Base-by-base conservation (phyloP, 2,888 invertebrate species). In the Tipula unca region DNA sequence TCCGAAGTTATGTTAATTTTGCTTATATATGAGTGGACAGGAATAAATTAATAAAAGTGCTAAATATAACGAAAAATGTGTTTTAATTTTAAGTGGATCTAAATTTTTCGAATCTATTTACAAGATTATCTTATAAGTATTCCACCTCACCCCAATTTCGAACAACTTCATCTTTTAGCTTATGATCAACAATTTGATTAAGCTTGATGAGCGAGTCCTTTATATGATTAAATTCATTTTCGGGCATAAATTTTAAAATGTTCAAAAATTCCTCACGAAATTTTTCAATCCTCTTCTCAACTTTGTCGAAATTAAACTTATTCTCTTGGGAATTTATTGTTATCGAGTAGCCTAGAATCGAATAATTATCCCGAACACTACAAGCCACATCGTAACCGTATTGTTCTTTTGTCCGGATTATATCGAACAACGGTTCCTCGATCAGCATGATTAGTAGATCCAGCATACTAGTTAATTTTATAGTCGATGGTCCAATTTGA, bases 341-440 rank as follows among this genome's bases (percentile, higher is more conserved):
- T 84, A 98, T 92, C 0, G 95, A 93, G 90, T 95, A 95, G 8
- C 97, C 97, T 84, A 96, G 91, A 87, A 97, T 93, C 1, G 96
- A 96, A 88, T 93, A 94, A 0, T 95, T 96, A 88, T 95, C 93
- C 32, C 94, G 92, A 88, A 94, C 91, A 86, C 93, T 92, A 87
- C 94, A 94, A 88, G 92, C 94, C 29, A 98, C 96, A 89, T 95
- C 93, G 91, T 98, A 98, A 0, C 98, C 98, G 2, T 98, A 92
- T 91, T 98, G 98, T 89, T 97, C 96, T 90, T 96, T 95, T 0
- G 98, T 98, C 85, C 98, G 93, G 29, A 98, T 91, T 82, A 93
- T 92, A 90, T 97, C 95, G 91, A 98, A 98, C 84, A 96, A 92
- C 0, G 97, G 97, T 90, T 97, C 97, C 89, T 96, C 95, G 92